These are phyloP conservation scores for Puntigrus tetrazona DNA, from an alignment of 2,113 vertebrate genomes.

Conservation along the genomic window DNA sequence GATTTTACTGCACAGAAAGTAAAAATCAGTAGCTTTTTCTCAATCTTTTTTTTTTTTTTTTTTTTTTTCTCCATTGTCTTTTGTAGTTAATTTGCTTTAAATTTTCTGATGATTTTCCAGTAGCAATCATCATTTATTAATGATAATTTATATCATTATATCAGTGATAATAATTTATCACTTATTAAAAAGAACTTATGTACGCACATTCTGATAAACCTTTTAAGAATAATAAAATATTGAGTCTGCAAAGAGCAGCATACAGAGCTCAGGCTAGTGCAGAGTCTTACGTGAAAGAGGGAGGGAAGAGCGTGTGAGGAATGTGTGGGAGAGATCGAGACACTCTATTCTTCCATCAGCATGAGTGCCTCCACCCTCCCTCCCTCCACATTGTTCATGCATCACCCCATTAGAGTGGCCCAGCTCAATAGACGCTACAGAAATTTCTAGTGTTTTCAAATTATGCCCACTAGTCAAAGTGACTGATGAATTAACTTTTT, in stretches of 20 bases:
- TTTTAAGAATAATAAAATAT: not conserved
- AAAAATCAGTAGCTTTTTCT: not conserved
- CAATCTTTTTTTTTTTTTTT: not conserved
- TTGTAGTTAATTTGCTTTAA: not conserved
- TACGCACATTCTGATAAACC: not conserved
- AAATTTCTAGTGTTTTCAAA: slow-evolving; percentile 6
- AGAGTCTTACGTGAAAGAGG: slow-evolving; percentile 1
- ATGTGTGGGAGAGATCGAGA: slow-evolving; percentile 86
- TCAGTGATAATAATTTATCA: no score
- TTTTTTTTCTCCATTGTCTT: not conserved
- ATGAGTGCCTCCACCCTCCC: slow-evolving; percentile 31
- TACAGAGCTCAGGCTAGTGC: not conserved
- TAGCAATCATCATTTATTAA: no score
- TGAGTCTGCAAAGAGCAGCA: not conserved
- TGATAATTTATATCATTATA: no score
- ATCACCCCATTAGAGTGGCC: slow-evolving; percentile 53
- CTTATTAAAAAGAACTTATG: not conserved
- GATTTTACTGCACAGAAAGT: not conserved
- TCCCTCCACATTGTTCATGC: slow-evolving; percentile 59
- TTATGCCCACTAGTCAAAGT: not conserved
- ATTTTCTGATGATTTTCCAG: not conserved
- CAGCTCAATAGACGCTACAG: slow-evolving; percentile 41
- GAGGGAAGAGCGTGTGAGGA: slow-evolving; percentile 66
- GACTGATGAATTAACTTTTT: not conserved
- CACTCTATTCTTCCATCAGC: slow-evolving; percentile 58